phyloP scores from a whole-genome alignment of 2,888 invertebrate genomes.

The Xanthorhoe spadicearia region DNA sequence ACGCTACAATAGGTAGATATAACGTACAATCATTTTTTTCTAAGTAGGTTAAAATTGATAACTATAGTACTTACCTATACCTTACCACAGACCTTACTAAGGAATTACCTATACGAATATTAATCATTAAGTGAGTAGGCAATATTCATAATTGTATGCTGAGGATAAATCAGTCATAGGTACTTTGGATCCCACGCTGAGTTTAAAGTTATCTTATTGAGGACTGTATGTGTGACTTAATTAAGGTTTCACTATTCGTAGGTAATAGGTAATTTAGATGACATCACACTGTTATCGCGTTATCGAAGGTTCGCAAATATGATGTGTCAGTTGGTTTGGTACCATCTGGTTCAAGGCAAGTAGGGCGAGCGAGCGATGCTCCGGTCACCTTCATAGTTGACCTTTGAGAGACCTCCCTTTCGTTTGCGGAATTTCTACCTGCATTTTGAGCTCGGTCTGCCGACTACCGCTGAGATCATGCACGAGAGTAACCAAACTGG shows the following conservation, averaged over 20 bases:
- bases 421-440: slow-evolving; percentile 68
- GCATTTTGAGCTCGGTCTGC: slow-evolving; percentile 47
- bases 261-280: slow-evolving; percentile 18
- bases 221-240: neutral
- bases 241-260: neutral
- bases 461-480: slow-evolving; percentile 36
- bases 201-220: too few relatives aligned
- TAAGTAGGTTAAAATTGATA: too few relatives aligned
- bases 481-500: slow-evolving; percentile 10
- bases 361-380: slow-evolving; percentile 62
- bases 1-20: too few relatives aligned
- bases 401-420: slow-evolving; percentile 73
- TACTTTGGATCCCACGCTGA: neutral
- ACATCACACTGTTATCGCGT: slow-evolving; percentile 38
- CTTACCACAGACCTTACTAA: too few relatives aligned
- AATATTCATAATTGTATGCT: neutral
- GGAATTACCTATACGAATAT: too few relatives aligned
- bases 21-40: too few relatives aligned
- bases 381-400: slow-evolving; percentile 71
- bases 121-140: too few relatives aligned
- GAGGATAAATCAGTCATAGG: neutral
- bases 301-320: slow-evolving; percentile 56
- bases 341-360: slow-evolving; percentile 75
- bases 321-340: slow-evolving; percentile 53
- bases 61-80: too few relatives aligned